phyloP scores from a whole-genome alignment of 2,113 vertebrate species.

The Arothron firmamentum region DNA sequence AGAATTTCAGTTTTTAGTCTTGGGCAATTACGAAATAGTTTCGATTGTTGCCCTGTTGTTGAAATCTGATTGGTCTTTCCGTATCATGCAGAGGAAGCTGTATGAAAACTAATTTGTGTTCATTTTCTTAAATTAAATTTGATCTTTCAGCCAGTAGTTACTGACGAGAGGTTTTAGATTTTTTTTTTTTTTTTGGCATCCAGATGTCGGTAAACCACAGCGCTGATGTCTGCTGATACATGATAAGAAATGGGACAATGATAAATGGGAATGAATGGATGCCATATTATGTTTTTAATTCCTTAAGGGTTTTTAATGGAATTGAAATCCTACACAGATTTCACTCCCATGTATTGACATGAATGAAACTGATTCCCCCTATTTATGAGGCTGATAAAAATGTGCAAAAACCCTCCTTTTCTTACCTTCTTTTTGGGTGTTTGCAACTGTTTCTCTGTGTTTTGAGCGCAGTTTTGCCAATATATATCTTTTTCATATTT shows the following conservation, averaged over 20 bases:
- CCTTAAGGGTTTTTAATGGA: constrained; percentile 47
- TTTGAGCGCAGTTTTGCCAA: constrained; percentile 78
- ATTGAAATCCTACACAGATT: constrained; percentile 30
- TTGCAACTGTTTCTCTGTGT: constrained; percentile 76
- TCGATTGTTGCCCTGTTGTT: too few relatives aligned
- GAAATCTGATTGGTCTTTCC: too few relatives aligned
- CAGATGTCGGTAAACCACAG: background rate
- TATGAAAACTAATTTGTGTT: constrained; percentile 27
- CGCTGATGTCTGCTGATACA: constrained; percentile 17
- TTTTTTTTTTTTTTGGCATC: background rate
- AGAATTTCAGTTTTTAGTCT: too few relatives aligned
- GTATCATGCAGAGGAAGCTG: constrained; percentile 7
- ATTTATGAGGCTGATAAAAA: constrained; percentile 22
- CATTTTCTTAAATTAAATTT: constrained; percentile 42
- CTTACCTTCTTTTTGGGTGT: constrained; percentile 77
- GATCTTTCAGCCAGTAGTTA: constrained; percentile 16
- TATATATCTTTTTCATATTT: constrained; percentile 81
- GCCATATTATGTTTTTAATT: constrained; percentile 25
- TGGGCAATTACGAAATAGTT: too few relatives aligned
- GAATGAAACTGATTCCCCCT: constrained; percentile 29
- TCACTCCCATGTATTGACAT: constrained; percentile 28
- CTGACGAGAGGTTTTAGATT: background rate
- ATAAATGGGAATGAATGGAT: constrained; percentile 28
- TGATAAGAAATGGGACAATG: constrained; percentile 19
- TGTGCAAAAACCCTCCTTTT: constrained; percentile 20